A percentile compares a stretch with the other conserved stretches of the same genome.
These are phyloP conservation scores for Alca torda DNA, from an alignment of 2,797 vertebrate genomes.

Conservation along the genomic window DNA sequence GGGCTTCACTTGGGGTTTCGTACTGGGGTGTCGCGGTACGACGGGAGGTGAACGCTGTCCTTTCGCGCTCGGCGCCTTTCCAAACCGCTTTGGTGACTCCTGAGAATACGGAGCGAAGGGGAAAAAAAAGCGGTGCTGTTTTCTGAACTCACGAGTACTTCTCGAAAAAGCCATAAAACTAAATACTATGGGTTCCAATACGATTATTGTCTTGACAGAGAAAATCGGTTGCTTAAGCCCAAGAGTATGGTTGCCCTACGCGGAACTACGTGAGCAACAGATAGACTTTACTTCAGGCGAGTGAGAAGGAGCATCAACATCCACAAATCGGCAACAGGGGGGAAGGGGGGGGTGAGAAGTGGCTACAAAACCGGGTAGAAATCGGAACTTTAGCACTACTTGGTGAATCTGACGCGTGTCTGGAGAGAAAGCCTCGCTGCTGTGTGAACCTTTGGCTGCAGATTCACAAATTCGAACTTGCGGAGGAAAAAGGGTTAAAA, in stretches of 20 bases:
- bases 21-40: background rate
- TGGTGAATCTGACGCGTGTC: background rate
- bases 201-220: background rate
- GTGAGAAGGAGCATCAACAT: background rate
- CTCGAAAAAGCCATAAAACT: background rate
- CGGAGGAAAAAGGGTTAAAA: conserved; percentile 76
- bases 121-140: background rate
- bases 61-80: background rate
- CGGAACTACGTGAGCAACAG: background rate
- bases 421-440: background rate
- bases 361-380: background rate
- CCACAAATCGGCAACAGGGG: background rate
- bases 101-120: background rate
- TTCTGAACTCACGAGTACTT: background rate
- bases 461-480: conserved; percentile 35
- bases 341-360: background rate
- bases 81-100: background rate
- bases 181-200: background rate
- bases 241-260: background rate
- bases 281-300: background rate
- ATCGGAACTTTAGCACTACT: background rate
- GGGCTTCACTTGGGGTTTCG: background rate
- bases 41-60: background rate
- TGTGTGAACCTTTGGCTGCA: conserved; percentile 48
- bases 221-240: background rate